phyloP scores from a whole-genome alignment of 2,113 vertebrate species.

The Irena cyanogastra region DNA sequence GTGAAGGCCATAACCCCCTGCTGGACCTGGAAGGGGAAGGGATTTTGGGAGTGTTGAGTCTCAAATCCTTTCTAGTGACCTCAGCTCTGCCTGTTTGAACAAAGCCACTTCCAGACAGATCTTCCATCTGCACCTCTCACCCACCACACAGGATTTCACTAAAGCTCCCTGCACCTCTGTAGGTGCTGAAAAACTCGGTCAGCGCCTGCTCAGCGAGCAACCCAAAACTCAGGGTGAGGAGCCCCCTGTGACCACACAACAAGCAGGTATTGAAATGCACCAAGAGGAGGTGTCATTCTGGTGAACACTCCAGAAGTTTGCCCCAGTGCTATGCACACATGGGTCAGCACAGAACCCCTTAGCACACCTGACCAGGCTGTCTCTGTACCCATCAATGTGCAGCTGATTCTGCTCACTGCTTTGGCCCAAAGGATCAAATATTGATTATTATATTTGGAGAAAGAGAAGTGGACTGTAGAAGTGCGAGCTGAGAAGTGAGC shows the following conservation, averaged over 20 bases:
- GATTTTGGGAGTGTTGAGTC: background rate
- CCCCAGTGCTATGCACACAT: fast-evolving
- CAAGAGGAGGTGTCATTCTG: background rate
- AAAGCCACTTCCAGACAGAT: background rate
- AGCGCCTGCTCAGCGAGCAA: background rate
- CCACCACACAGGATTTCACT: background rate
- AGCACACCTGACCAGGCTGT: background rate
- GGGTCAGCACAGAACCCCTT: background rate
- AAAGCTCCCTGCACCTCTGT: background rate
- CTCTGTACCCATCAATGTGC: background rate
- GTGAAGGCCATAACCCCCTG: background rate
- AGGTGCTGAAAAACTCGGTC: background rate
- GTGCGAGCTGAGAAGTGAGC: background rate
- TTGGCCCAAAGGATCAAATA: background rate
- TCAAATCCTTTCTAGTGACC: background rate
- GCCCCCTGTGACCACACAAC: fast-evolving
- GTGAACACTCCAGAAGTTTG: background rate
- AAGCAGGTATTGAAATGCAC: background rate
- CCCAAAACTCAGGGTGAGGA: background rate
- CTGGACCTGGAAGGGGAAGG: background rate
- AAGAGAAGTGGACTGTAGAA: background rate
- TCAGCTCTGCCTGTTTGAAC: background rate
- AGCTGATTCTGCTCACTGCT: background rate
- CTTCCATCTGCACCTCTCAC: background rate
- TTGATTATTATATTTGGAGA: fast-evolving